Evolutionary conservation across 2,797 vertebrate genomes (phyloP).

Genomic region (Phataginus tetradactyla): DNA sequence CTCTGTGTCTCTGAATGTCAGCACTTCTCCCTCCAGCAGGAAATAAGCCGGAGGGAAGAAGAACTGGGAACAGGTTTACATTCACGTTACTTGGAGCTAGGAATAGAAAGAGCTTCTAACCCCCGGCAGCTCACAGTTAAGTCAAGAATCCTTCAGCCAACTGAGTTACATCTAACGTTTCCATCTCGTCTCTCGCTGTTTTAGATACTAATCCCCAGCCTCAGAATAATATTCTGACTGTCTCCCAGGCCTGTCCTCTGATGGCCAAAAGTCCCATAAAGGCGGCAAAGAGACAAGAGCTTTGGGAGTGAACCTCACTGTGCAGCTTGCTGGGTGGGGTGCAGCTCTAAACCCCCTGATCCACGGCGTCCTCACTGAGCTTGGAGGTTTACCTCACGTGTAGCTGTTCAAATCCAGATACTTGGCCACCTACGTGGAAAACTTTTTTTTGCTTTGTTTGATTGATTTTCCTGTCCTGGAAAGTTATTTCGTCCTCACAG

Average conservation of each 20-base stretch:
- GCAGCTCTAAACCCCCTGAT: neutral
- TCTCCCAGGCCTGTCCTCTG: neutral
- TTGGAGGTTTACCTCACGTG: fast-evolving
- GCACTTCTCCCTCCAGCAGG: neutral
- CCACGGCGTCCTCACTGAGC: neutral
- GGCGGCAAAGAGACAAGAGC: neutral
- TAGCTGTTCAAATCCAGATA: neutral
- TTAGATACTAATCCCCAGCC: neutral
- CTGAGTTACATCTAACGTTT: neutral
- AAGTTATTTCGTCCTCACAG: neutral
- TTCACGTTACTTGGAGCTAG: neutral
- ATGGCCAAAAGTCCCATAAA: neutral
- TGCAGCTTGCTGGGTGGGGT: neutral
- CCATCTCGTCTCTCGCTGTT: neutral
- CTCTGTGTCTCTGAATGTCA: neutral
- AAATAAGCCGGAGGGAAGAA: neutral
- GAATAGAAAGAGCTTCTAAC: neutral
- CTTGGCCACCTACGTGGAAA: neutral
- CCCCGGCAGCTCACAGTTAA: neutral
- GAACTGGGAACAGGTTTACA: neutral
- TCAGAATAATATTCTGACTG: constrained; percentile 33
- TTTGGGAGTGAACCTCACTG: neutral
- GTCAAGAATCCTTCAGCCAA: neutral
- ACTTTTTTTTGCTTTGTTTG: neutral
- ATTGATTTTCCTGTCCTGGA: neutral